A percentile compares a stretch with the other conserved stretches of the same genome.
Evolutionary conservation across 2,888 invertebrate genomes (phyloP).

Genomic region (Drosophila monieri): DNA sequence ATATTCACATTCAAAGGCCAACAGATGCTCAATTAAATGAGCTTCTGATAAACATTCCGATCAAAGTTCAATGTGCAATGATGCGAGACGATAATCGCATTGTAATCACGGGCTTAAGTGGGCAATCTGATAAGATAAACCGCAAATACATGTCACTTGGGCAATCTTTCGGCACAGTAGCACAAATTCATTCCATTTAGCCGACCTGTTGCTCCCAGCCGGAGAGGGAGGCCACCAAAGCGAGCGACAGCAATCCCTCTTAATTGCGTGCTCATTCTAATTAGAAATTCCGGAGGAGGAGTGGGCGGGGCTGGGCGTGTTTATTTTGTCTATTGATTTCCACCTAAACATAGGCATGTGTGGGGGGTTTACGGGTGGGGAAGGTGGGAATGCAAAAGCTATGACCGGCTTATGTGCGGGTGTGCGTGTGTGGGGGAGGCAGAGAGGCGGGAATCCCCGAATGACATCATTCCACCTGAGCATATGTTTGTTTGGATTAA

Average conservation of each 20-base stretch:
- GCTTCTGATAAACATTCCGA: neutral
- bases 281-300: conserved; percentile 15
- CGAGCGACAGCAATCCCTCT: neutral
- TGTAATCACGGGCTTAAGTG: conserved; percentile 31
- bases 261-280: conserved; percentile 24
- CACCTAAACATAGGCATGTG: conserved; percentile 9
- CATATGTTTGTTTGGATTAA: conserved; percentile 27
- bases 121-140: conserved; percentile 40
- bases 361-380: too few species aligned
- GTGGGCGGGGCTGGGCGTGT: neutral
- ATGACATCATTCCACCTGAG: conserved; percentile 37
- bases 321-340: conserved; percentile 39
- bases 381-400: conserved; percentile 19
- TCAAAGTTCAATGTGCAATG: conserved; percentile 23
- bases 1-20: neutral
- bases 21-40: neutral
- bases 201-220: conserved; percentile 21
- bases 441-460: conserved; percentile 34
- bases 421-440: conserved; percentile 9
- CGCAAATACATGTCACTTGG: conserved; percentile 17
- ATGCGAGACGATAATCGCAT: conserved; percentile 35
- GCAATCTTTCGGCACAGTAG: neutral
- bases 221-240: neutral
- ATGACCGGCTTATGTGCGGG: conserved; percentile 45
- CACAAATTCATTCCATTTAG: neutral